Base-by-base conservation (phyloP, 2,888 invertebrate species). In the Autographa pulchrina region DNA sequence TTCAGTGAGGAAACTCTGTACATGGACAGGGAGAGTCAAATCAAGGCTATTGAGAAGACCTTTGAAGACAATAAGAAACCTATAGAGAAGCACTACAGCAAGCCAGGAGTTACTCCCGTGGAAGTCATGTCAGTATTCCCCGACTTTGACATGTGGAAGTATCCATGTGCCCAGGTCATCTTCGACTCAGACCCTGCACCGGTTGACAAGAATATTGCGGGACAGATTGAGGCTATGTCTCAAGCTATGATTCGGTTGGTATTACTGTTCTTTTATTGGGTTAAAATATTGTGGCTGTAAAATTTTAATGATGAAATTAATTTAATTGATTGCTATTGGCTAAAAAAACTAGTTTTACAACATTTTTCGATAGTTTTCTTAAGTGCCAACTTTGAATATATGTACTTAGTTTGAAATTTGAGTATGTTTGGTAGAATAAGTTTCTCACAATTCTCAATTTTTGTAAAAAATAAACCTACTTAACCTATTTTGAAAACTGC, bases 181-280 rank as follows among this genome's bases (percentile, higher is more conserved):
- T 99, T 99, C 92, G 99, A 99, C 92, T 98, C 99, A 0, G 99
- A 99, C 95, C 99, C 99, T 13, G 99, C 99, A 8, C 99, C 99
- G 0, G 96, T 97, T 58, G 99, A 98, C 72, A 97, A 98, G 88
- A 97, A 98, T 85, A 97, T 98, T 62, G 98, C 98, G 35, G 98
- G 98, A 11, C 99, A 99, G 90, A 97, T 98, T 85, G 99, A 99
- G 91, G 99, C 99, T 91, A 99, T 99, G 99, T 99, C 99, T 38
- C 99, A 99, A 93, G 99, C 99, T 86, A 99, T 99, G 99, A 99
- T 99, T 94, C 97, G 99, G 98, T 98, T 89, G 78, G 92, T 83
- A 65, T 52, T 56, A 8, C 4, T 8, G 25, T 9, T 68, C 75
- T 32, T 16, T 38, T 38, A 11, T 20, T 54, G 38, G n/a, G n/a